Conservation (phyloP, 2,113 vertebrate species). For the Dromas ardeola region DNA sequence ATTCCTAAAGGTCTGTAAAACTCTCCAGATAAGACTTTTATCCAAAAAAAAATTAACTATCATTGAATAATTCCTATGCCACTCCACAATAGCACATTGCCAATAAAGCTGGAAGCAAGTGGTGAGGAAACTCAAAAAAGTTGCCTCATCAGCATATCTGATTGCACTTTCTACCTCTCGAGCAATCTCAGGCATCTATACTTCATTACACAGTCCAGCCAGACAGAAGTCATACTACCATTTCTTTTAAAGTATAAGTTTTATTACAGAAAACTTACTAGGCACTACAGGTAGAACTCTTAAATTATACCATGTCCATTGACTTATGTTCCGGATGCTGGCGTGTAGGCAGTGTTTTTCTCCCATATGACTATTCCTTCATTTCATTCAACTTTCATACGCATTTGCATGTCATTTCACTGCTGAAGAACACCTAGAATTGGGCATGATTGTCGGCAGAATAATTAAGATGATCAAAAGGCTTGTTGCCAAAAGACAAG, state of each 20-base stretch:
- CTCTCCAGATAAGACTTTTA: not conserved
- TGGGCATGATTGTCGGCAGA: not conserved
- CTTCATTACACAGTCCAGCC: not conserved
- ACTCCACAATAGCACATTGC: rapidly evolving
- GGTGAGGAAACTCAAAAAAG: not conserved
- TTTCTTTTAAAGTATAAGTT: not conserved
- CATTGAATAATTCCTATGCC: not conserved
- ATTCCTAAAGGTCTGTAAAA: not conserved
- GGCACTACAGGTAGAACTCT: not conserved
- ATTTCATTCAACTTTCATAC: not conserved
- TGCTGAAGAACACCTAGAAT: not conserved
- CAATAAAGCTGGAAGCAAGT: not conserved
- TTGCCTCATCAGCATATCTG: not conserved
- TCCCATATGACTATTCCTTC: not conserved
- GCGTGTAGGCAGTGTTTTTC: not conserved
- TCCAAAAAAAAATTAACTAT: not conserved
- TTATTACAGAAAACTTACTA: not conserved
- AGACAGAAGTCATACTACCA: not conserved
- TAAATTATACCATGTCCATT: not conserved
- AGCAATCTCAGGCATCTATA: not conserved
- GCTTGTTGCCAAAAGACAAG: not conserved
- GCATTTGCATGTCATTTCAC: not conserved
- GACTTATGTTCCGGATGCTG: not conserved
- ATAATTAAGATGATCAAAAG: not conserved
- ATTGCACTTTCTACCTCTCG: not conserved